Percentiles rank a stretch among this genome's conserved stretches.
Conservation (phyloP, 2,888 invertebrate species). For the Drosophila flavopinicola region DNA sequence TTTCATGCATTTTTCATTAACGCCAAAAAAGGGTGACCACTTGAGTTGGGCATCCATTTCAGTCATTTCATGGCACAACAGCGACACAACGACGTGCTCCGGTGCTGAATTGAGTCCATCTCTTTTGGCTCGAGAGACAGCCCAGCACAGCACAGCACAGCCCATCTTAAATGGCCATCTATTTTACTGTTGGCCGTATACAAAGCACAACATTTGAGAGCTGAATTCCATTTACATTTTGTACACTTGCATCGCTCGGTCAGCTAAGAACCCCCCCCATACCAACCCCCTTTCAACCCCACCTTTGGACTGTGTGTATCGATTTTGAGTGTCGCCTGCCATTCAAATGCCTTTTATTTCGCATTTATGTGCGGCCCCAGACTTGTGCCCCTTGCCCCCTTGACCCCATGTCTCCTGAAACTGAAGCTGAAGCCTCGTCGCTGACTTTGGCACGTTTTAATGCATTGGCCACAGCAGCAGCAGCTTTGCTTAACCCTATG, state of each 20-base stretch:
- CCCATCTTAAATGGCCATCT: slow-evolving; percentile 74
- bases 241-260: slow-evolving; percentile 23
- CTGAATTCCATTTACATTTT: slow-evolving; percentile 63
- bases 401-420: slow-evolving; percentile 2
- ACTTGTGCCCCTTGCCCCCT: slow-evolving; percentile 20
- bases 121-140: slow-evolving; percentile 13
- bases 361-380: slow-evolving; percentile 67
- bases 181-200: slow-evolving; percentile 62
- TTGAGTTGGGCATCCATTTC: slow-evolving; percentile 46
- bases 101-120: slow-evolving; percentile 15
- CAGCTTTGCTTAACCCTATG: slow-evolving; percentile 37
- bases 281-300: neutral
- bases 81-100: slow-evolving; percentile 25
- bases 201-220: slow-evolving; percentile 49
- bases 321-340: slow-evolving; percentile 81
- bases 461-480: slow-evolving; percentile 52
- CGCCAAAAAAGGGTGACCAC: slow-evolving; percentile 60
- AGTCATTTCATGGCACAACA: slow-evolving; percentile 41
- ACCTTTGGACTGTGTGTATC: slow-evolving; percentile 58
- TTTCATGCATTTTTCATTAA: slow-evolving; percentile 83
- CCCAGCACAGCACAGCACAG: neutral
- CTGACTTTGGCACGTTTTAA: slow-evolving; percentile 73
- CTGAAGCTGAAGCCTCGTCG: slow-evolving; percentile 20
- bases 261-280: neutral
- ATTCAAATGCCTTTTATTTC: slow-evolving; percentile 78